Conservation (phyloP, 2,113 vertebrate species). For the Muntiacus reevesi region DNA sequence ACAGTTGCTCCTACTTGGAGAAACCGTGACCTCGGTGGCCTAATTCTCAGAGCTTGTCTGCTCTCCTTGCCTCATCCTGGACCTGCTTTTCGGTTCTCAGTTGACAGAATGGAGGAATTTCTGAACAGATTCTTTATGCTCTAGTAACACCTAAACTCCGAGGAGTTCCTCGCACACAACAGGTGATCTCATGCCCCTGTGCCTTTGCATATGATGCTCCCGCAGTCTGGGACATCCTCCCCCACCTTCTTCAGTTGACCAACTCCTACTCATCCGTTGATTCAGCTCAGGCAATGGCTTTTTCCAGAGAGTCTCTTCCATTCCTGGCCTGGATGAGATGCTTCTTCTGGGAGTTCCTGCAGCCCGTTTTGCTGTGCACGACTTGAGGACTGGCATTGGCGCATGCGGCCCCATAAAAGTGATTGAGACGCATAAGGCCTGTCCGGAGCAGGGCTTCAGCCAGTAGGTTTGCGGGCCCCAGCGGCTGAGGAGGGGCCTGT, state of each 20-base stretch:
- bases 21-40: not conserved
- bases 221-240: not conserved
- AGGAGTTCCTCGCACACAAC: not conserved
- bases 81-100: not conserved
- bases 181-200: not conserved
- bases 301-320: not conserved
- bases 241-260: not conserved
- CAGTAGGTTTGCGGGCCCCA: not conserved
- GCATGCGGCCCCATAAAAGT: not conserved
- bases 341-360: not conserved
- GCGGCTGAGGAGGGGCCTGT: not conserved
- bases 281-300: not conserved
- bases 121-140: not conserved
- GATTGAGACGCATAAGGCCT: not conserved
- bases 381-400: not conserved
- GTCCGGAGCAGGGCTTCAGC: not conserved
- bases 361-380: not conserved
- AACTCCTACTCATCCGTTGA: not conserved
- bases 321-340: not conserved
- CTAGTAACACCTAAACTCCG: not conserved
- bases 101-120: not conserved
- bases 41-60: not conserved
- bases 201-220: not conserved
- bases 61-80: not conserved
- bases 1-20: not conserved